Conservation (phyloP, 2,113 vertebrate species). For the Sebastes fasciatus region DNA sequence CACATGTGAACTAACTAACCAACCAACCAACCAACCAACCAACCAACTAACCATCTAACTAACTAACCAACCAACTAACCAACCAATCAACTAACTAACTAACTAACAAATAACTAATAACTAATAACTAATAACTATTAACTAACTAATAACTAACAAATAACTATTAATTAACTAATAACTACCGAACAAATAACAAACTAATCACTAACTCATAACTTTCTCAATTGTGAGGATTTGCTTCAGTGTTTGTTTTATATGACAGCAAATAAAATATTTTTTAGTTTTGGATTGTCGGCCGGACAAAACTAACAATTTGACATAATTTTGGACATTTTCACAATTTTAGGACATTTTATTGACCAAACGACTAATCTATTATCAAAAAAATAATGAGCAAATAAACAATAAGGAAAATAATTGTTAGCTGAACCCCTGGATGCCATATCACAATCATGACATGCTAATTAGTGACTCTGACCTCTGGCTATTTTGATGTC, state of each 20-base stretch:
- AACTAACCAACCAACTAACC: no score
- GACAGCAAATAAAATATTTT: not conserved
- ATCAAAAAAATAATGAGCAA: not conserved
- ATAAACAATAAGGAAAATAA: not conserved
- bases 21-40: no score
- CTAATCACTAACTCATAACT: not conserved
- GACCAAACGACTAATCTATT: not conserved
- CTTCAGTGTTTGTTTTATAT: not conserved
- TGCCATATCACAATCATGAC: not conserved
- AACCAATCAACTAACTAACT: no score
- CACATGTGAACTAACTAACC: no score
- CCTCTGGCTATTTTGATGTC: constrained; percentile 99
- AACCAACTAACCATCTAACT: no score
- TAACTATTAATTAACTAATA: not conserved
- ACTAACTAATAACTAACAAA: not conserved
- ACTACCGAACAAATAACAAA: not conserved
- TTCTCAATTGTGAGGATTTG: not conserved
- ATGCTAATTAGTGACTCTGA: constrained; percentile 55
- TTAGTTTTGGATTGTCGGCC: not conserved
- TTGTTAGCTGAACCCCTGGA: not conserved
- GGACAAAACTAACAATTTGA: not conserved
- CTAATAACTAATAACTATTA: no score
- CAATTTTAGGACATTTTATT: not conserved
- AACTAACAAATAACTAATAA: no score
- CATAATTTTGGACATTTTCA: not conserved